These are phyloP conservation scores for Crax fasciolata DNA, from an alignment of 2,797 vertebrate species.

Conservation along the genomic window DNA sequence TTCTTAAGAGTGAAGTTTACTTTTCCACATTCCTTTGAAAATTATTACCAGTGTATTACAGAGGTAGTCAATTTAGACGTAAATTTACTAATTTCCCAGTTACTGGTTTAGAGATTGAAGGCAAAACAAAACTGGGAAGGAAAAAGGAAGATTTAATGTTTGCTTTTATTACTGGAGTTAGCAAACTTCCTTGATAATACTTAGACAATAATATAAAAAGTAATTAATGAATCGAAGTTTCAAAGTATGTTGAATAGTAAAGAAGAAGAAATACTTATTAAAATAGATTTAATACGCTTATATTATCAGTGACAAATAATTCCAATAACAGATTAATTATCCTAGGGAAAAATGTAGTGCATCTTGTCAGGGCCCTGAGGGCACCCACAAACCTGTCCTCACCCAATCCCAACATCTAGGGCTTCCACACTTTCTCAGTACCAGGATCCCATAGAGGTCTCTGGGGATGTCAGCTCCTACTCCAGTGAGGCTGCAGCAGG, in stretches of 20 bases:
- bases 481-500: too few species aligned
- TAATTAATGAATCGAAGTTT: neutral
- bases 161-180: neutral
- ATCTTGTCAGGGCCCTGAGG: neutral
- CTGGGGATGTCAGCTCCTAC: too few species aligned
- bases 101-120: neutral
- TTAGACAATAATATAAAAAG: neutral
- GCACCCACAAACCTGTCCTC: neutral
- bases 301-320: neutral
- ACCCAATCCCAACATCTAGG: neutral
- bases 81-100: neutral
- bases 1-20: neutral
- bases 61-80: neutral
- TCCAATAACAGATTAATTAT: neutral
- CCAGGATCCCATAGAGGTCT: too few species aligned
- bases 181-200: neutral
- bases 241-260: neutral
- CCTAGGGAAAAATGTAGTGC: neutral
- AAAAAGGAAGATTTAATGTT: neutral
- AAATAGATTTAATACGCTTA: neutral
- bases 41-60: neutral
- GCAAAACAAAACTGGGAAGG: neutral
- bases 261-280: neutral
- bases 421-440: fast-evolving
- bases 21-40: neutral